phyloP scores from a whole-genome alignment of 2,797 vertebrate genomes.

The Otus scops region DNA sequence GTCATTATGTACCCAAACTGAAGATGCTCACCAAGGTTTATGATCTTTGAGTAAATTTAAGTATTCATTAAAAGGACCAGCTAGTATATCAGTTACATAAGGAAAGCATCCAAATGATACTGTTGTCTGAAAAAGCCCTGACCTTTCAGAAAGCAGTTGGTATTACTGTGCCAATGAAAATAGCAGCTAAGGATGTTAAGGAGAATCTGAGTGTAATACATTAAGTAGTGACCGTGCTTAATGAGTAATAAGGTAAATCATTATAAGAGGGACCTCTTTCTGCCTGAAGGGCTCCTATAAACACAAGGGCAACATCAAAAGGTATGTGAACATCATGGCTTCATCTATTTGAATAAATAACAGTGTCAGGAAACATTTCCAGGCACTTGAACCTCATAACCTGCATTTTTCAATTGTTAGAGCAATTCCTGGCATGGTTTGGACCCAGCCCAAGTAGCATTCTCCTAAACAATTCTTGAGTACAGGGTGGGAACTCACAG shows the following conservation, averaged over 20 bases:
- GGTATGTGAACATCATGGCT: not conserved
- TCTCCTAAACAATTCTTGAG: not conserved
- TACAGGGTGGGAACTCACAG: not conserved
- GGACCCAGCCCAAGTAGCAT: not conserved
- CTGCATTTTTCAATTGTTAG: not conserved
- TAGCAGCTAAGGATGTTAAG: conserved; percentile 1
- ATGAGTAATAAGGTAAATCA: conserved; percentile 8
- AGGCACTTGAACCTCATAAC: not conserved
- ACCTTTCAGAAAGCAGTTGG: conserved; percentile 38
- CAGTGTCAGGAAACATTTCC: not conserved
- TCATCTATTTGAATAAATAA: not conserved
- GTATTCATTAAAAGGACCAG: conserved; percentile 44
- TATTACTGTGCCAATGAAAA: conserved; percentile 53
- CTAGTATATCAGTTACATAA: conserved; percentile 37
- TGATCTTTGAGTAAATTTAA: conserved; percentile 59
- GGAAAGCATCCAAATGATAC: conserved; percentile 47
- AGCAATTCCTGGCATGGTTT: not conserved
- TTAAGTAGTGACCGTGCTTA: conserved; percentile 33
- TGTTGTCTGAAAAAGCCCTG: conserved; percentile 50
- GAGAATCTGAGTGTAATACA: not conserved
- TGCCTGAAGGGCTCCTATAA: not conserved
- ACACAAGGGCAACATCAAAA: not conserved
- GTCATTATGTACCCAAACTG: conserved; percentile 48
- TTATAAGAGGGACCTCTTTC: not conserved
- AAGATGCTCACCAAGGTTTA: conserved; percentile 60